Percentiles rank a stretch among this genome's conserved stretches.
These are phyloP conservation scores for Apogon hyalosoma DNA, from an alignment of 2,797 vertebrate species.

Conservation along the genomic window DNA sequence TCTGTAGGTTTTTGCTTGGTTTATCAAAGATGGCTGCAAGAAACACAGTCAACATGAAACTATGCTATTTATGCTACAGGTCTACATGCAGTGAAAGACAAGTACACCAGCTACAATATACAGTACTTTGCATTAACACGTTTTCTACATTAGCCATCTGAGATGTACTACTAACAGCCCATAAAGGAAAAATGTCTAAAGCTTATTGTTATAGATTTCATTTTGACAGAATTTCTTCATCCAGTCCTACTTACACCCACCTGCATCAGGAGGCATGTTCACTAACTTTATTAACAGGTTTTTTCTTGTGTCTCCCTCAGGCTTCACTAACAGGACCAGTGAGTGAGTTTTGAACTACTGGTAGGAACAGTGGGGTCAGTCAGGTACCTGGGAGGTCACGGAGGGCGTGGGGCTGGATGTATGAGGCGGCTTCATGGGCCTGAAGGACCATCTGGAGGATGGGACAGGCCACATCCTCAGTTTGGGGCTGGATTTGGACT, in stretches of 20 bases:
- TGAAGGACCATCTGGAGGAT: constrained; percentile 95
- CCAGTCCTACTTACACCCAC: too few relatives aligned
- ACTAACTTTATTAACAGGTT: background rate
- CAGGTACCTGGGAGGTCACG: constrained; percentile 77
- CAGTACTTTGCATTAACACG: too few relatives aligned
- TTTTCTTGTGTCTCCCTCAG: constrained; percentile 35
- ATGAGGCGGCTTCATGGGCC: constrained; percentile 96
- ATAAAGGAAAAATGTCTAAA: too few relatives aligned
- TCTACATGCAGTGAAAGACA: too few relatives aligned
- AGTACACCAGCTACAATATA: too few relatives aligned
- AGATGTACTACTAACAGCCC: too few relatives aligned
- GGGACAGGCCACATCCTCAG: constrained; percentile 86
- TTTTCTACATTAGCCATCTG: too few relatives aligned
- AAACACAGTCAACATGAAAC: too few relatives aligned
- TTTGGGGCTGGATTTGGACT: constrained; percentile 89
- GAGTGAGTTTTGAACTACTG: constrained; percentile 33
- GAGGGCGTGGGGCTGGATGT: constrained; percentile 90
- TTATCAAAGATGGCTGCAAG: background rate
- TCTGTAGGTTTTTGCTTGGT: background rate
- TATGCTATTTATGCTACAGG: too few relatives aligned
- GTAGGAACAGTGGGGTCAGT: constrained; percentile 83
- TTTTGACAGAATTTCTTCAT: too few relatives aligned
- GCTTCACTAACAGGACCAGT: constrained; percentile 37
- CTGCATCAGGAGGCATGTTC: background rate
- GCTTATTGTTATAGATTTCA: too few relatives aligned